Base-by-base conservation (phyloP, 2,113 vertebrate genomes). In the Prinia subflava region DNA sequence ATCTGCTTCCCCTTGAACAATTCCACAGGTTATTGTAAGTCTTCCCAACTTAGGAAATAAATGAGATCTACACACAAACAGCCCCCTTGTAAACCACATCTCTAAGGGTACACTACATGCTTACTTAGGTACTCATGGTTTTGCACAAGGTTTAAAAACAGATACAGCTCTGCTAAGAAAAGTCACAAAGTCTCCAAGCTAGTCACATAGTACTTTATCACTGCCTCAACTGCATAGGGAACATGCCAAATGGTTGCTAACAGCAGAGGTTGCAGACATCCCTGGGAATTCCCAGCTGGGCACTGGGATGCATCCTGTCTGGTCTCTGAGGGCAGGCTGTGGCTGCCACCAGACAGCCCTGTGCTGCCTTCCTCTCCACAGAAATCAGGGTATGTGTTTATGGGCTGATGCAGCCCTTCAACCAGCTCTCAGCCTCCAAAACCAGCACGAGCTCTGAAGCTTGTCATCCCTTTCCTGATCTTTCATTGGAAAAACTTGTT, bases 71-170 rank as follows among this genome's bases (percentile, higher is more conserved):
- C 12, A 31, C 1, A 7, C 47, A 71, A 70, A 63, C 4, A 67
- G 47, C 2, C 12, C 10, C 24, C 60, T 64, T 35, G 41, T 33
- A 89, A 87, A 33, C 39, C 21, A 30, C 7, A 18, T 39, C 33
- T 70, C 35, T 33, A 42, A 50, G 39, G 20, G 18, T 24, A 33
- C 0, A 1, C 33, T 33, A 6, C 0, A 0, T 28, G 71, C 39
- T 53, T 44, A 53, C 28, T 37, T 13, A 30, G 0, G 3, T 47
- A 47, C 14, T 59, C 35, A 1, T 18, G 33, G 7, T 89, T 94
- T 63, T 46, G 28, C 18, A 59, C 7, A 35, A 90, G 25, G 41
- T 55, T 80, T 83, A 49, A 52, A 79, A 96, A 2, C 27, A 78
- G 56, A 50, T 41, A 50, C 22, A 67, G 15, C 16, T 87, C 62